Base-by-base conservation (phyloP, 2,797 vertebrate species). In the Coregonus suidteri region DNA sequence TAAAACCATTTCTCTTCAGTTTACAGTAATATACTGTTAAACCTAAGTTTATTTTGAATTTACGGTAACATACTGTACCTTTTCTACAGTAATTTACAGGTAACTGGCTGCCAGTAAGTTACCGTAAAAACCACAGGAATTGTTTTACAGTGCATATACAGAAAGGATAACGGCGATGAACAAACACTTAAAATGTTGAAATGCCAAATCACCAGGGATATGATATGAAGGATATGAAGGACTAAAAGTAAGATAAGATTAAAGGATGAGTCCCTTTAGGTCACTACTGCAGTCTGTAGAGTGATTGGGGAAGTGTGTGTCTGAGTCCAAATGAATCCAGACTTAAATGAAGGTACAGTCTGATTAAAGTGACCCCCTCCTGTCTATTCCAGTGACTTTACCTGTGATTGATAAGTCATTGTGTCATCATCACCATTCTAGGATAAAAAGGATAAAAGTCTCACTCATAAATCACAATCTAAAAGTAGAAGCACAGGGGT, bases 401-500 rank as follows among this genome's bases (percentile, higher is more conserved):
- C 20, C 34, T 20, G 53, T 76, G 64, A 73, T 71, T 84, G 62
- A 80, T 86, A 78, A 79, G 70, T 82, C 16, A 82, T 64, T 76
- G n/a, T 71, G 74, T 71, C 78, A 82, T 75, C 76, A 37, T 15
- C 14, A 41, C 16, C 53, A 69, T 79, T 75, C 25, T 41, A 56
- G 71, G 76, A 78, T 81, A 67, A 76, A 71, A 54, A 71, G 6
- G 15, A 34, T 15, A 52, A 25, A 52, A 9, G 20, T 51, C 20
- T 31, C 20, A n/a, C 71, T 64, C 54, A 59, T 75, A 67, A 82
- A 79, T 82, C 71, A 71, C 6, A 25, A 51, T 20, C 79, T 91
- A 86, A 87, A 79, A 81, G 84, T 90, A 90, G 81, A 78, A 69
- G 15, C 1, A 80, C 80, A 75, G n/a, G 20, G 71, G 88, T 88